These are phyloP conservation scores for Sphenodon punctatus DNA, from an alignment of 2,797 vertebrate genomes.

Conservation along the genomic window DNA sequence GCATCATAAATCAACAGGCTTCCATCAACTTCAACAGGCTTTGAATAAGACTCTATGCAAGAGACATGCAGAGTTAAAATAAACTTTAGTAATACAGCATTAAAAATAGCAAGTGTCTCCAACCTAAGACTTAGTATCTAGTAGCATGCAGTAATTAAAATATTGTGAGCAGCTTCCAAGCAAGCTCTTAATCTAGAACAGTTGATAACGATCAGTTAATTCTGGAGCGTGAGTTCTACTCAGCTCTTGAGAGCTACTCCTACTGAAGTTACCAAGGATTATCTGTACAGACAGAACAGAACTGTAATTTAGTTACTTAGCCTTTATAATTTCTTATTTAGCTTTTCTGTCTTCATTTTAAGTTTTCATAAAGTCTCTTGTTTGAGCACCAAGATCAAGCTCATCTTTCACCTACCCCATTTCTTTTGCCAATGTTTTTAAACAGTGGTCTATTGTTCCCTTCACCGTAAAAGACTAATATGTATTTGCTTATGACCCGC, in stretches of 20 bases:
- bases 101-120: neutral
- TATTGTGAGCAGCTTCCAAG: neutral
- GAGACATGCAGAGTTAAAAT: neutral
- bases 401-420: neutral
- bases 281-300: neutral
- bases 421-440: neutral
- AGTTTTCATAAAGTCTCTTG: neutral
- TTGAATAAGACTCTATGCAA: accelerated
- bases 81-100: neutral
- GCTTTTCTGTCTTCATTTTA: neutral
- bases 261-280: neutral
- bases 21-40: neutral
- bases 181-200: neutral
- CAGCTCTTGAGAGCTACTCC: neutral
- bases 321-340: neutral
- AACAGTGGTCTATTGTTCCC: neutral
- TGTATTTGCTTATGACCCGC: no score
- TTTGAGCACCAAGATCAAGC: neutral
- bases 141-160: neutral
- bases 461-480: neutral
- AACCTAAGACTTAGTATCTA: neutral
- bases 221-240: neutral
- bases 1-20: neutral
- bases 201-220: neutral
- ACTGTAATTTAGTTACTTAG: neutral